Percentiles rank a stretch among this genome's conserved stretches.
Conservation (phyloP, 2,113 vertebrate species). For the Pseudonaja textilis region DNA sequence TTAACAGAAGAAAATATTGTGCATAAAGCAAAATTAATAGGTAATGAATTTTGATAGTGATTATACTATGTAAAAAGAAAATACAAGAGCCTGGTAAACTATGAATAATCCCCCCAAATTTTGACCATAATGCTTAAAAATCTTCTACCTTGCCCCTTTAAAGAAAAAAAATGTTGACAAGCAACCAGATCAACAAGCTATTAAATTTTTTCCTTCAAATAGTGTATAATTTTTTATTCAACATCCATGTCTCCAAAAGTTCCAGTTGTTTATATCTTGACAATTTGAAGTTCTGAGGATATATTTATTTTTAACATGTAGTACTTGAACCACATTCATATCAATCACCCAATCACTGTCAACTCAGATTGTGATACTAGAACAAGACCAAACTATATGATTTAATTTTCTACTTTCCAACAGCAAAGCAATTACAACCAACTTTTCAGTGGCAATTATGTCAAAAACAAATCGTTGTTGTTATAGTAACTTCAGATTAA, state of each 20-base stretch:
- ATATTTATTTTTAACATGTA: not conserved
- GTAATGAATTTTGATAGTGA: not conserved
- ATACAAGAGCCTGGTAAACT: not conserved
- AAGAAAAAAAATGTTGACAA: not conserved
- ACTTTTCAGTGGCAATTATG: not conserved
- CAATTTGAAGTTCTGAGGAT: not conserved
- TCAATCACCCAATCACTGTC: not conserved
- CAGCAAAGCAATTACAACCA: not conserved
- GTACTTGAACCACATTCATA: not conserved
- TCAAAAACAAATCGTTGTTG: not conserved
- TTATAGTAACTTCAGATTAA: not conserved
- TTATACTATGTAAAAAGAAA: not conserved
- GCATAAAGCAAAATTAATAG: not conserved
- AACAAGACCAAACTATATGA: not conserved
- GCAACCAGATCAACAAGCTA: not conserved
- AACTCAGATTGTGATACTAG: not conserved
- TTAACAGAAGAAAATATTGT: not conserved
- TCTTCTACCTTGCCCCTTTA: not conserved
- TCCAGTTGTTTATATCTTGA: not conserved
- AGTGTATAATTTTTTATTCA: not conserved
- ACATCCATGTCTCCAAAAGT: not conserved
- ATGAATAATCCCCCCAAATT: not conserved
- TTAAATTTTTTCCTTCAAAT: not conserved
- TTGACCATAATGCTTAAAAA: not conserved
- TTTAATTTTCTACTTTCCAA: not conserved